Evolutionary conservation across 2,888 invertebrate species (phyloP).

Genomic region (Nemoura dubitans): DNA sequence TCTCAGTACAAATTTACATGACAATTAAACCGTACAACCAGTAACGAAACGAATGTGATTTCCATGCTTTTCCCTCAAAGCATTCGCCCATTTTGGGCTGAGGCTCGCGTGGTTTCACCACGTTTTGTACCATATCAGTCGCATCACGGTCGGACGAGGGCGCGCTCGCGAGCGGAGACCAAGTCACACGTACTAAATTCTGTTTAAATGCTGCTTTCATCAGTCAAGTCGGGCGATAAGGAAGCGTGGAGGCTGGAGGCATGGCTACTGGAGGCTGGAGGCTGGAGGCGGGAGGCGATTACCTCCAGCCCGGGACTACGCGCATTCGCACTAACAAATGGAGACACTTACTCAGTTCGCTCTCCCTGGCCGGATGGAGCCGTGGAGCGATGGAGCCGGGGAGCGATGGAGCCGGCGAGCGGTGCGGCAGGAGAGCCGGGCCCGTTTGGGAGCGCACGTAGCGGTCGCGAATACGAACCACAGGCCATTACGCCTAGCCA

Average conservation of each 20-base stretch:
- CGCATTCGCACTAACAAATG: constrained; percentile 40
- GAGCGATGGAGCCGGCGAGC: not conserved
- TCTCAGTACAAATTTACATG: not conserved
- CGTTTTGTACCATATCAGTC: constrained; percentile 14
- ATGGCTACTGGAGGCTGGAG: too few relatives aligned
- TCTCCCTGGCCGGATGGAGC: not conserved
- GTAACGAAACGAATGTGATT: not conserved
- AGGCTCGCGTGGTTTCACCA: not conserved
- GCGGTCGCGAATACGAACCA: not conserved
- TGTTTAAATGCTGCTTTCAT: constrained; percentile 42
- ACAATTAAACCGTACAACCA: not conserved
- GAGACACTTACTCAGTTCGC: constrained; percentile 20
- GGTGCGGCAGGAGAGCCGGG: not conserved
- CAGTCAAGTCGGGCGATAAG: constrained; percentile 40
- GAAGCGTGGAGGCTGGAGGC: constrained; percentile 31
- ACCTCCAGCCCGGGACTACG: constrained; percentile 15
- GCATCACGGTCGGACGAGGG: constrained; percentile 1
- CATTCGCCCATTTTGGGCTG: not conserved
- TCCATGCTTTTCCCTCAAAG: not conserved
- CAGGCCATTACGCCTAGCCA: constrained; percentile 18
- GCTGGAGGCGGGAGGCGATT: too few relatives aligned
- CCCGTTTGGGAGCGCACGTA: too few relatives aligned
- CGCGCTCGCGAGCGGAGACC: not conserved
- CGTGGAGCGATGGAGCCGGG: not conserved
- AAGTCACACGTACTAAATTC: constrained; percentile 39